These are phyloP conservation scores for Pogonognathellus flavescens DNA, from an alignment of 1,140 invertebrate genomes.

Conservation along the genomic window DNA sequence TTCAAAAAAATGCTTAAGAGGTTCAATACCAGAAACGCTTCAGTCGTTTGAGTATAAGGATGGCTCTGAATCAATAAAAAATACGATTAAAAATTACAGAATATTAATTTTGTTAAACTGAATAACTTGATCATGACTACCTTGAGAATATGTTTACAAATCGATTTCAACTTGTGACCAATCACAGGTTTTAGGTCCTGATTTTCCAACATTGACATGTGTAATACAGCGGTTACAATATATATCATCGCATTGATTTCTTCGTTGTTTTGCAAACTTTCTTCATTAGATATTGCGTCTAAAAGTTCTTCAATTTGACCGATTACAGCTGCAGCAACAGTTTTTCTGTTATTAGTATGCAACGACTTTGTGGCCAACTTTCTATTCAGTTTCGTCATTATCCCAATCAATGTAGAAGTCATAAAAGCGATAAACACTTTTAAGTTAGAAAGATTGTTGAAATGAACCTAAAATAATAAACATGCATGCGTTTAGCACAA, in stretches of 20 bases:
- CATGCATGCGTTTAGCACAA: no score
- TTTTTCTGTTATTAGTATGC: slow-evolving; percentile 42
- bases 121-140: slow-evolving; percentile 25
- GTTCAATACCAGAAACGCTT: slow-evolving; percentile 61
- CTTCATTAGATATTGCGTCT: slow-evolving; percentile 15
- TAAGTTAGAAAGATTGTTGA: slow-evolving; percentile 42
- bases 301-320: slow-evolving; percentile 49
- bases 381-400: slow-evolving; percentile 58
- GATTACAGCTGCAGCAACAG: slow-evolving; percentile 27
- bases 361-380: slow-evolving; percentile 11
- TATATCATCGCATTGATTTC: slow-evolving; percentile 61
- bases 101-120: no score
- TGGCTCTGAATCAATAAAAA: slow-evolving; percentile 49
- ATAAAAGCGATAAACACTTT: slow-evolving; percentile 56
- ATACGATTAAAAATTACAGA: not conserved
- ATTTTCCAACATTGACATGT: slow-evolving; percentile 48
- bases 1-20: not conserved
- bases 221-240: slow-evolving; percentile 56
- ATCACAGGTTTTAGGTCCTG: slow-evolving; percentile 23
- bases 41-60: not conserved
- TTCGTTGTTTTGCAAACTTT: slow-evolving; percentile 46
- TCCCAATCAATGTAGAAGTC: slow-evolving; percentile 63
- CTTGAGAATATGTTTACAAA: slow-evolving; percentile 3
- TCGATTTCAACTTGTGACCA: not conserved
- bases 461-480: slow-evolving; percentile 58